Evolutionary conservation across 1,140 invertebrate species (phyloP).

Genomic region (Akabosia matsudoensis): DNA sequence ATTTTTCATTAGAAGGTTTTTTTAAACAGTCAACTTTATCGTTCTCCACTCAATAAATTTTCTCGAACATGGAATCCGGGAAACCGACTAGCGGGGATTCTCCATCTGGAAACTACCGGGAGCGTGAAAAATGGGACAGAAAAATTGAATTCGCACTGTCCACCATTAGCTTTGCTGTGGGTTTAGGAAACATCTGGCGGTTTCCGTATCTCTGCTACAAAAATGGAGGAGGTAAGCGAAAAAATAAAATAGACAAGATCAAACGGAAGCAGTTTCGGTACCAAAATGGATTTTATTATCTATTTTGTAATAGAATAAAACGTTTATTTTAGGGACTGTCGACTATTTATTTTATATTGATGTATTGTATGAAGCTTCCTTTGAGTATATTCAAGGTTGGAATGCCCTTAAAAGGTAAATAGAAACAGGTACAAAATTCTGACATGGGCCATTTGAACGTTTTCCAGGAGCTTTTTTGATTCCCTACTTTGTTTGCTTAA

Average conservation of each 20-base stretch:
- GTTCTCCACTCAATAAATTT: neutral
- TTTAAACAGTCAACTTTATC: neutral
- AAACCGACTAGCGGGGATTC: too few relatives aligned
- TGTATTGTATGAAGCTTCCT: neutral
- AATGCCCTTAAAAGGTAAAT: too few relatives aligned
- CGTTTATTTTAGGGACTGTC: too few relatives aligned
- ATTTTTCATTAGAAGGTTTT: too few relatives aligned
- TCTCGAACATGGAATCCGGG: neutral
- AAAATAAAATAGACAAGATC: too few relatives aligned
- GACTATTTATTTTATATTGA: too few relatives aligned
- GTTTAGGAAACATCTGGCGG: conserved; percentile 51
- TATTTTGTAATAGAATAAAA: too few relatives aligned
- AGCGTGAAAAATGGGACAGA: conserved; percentile 45
- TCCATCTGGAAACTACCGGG: conserved; percentile 7
- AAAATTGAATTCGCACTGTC: conserved; percentile 45
- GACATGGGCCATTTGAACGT: neutral
- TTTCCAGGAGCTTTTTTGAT: conserved; percentile 60
- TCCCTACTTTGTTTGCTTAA: conserved; percentile 59
- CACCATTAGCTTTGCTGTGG: conserved; percentile 44
- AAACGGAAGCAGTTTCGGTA: too few relatives aligned
- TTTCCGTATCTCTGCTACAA: conserved; percentile 60
- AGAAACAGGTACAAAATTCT: neutral
- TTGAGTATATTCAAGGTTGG: neutral
- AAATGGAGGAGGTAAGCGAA: conserved; percentile 58
- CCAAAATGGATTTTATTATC: too few relatives aligned